These are phyloP conservation scores for Aphaenogaster ashmeadi DNA, from an alignment of 1,140 invertebrate species.

Conservation along the genomic window DNA sequence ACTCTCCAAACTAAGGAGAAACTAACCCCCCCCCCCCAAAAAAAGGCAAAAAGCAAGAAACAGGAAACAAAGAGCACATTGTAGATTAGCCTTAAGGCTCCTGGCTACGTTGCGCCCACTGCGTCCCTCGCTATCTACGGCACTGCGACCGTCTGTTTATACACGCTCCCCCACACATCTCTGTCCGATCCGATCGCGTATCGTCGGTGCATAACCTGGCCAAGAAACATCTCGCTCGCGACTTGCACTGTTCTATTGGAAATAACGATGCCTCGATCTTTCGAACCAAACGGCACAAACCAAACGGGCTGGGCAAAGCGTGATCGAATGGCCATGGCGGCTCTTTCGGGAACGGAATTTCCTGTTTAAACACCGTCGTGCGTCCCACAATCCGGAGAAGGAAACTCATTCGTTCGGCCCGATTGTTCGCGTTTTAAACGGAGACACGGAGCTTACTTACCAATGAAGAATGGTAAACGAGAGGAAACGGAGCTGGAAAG, in stretches of 20 bases:
- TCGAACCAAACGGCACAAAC: not conserved
- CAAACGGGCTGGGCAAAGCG: not conserved
- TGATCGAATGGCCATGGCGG: conserved; percentile 68
- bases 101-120: not conserved
- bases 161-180: not conserved
- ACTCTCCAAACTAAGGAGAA: too few relatives aligned
- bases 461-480: conserved; percentile 1
- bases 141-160: conserved; percentile 9
- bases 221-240: not conserved
- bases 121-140: not conserved
- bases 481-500: not conserved
- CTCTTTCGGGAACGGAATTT: not conserved
- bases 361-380: conserved; percentile 52
- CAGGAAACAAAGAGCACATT: too few relatives aligned
- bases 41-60: too few relatives aligned
- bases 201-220: conserved; percentile 22
- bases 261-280: not conserved
- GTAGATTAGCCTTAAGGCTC: too few relatives aligned
- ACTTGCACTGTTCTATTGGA: not conserved
- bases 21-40: too few relatives aligned
- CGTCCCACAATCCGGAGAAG: not conserved
- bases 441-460: conserved; percentile 32
- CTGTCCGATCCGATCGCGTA: not conserved
- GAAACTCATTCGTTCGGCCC: not conserved
- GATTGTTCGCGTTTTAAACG: not conserved